Conservation (phyloP, 2,113 vertebrate genomes). For the Pimephales promelas region DNA sequence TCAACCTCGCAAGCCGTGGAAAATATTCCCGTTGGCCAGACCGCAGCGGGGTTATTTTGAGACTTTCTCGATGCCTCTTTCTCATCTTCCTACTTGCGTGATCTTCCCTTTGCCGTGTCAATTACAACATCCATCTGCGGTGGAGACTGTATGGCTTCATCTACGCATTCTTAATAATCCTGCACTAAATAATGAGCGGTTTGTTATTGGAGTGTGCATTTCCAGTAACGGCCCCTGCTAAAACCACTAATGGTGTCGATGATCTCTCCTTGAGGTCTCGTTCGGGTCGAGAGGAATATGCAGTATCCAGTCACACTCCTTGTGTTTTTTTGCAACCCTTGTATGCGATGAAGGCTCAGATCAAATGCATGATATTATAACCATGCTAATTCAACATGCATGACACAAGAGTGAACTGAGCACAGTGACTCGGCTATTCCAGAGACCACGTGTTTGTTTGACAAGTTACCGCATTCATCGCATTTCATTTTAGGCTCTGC, state of each 20-base stretch:
- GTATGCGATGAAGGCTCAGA: too few relatives aligned
- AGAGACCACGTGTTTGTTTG: conserved; percentile 4
- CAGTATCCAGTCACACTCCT: background rate
- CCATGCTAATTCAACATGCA: background rate
- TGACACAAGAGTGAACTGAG: background rate
- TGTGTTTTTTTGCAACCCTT: background rate
- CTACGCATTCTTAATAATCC: conserved; percentile 7
- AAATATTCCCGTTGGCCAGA: background rate
- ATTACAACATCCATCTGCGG: conserved; percentile 2
- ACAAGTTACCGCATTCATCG: background rate
- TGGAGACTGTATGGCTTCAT: conserved; percentile 9
- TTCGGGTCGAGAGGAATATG: background rate
- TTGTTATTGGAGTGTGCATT: background rate
- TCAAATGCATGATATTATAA: background rate
- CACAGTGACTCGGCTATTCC: background rate
- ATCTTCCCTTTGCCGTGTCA: background rate
- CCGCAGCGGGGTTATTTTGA: conserved; percentile 2
- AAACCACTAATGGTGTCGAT: conserved; percentile 24
- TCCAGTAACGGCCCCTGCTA: conserved; percentile 1
- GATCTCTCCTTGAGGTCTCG: background rate
- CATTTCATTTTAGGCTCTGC: background rate
- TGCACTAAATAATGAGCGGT: conserved; percentile 20
- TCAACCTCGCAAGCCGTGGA: background rate
- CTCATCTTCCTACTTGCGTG: background rate
- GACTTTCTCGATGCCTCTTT: background rate